Conservation (phyloP, 2,888 invertebrate genomes). For the Smittia sp. region DNA sequence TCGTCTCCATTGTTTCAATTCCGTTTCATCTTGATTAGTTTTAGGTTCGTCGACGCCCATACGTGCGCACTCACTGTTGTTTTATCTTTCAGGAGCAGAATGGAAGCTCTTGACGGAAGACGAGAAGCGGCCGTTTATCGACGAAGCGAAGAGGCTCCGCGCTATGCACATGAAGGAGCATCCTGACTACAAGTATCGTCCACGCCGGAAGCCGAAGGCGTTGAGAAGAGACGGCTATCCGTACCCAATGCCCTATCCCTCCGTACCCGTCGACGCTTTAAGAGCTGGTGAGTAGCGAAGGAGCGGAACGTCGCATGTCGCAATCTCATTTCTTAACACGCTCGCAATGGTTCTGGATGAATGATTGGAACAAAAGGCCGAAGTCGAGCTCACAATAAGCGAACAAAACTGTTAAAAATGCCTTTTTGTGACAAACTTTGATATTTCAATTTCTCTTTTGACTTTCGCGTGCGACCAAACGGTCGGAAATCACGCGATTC, state of each 20-base stretch:
- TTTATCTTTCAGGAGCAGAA: constrained; percentile 69
- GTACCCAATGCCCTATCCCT: constrained; percentile 88
- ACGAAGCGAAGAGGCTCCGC: constrained; percentile 87
- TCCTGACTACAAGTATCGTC: constrained; percentile 79
- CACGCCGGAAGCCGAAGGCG: constrained; percentile 84
- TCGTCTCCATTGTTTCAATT: constrained; percentile 35
- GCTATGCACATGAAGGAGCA: constrained; percentile 95
- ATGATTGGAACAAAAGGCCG: constrained; percentile 10
- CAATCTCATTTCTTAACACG: constrained; percentile 5
- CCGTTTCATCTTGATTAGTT: constrained; percentile 32
- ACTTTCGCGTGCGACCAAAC: background rate
- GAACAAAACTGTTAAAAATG: constrained; percentile 21
- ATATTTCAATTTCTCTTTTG: constrained; percentile 20
- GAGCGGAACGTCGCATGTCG: constrained; percentile 9
- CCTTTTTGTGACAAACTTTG: constrained; percentile 32
- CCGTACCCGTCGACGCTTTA: constrained; percentile 84
- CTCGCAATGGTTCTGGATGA: background rate
- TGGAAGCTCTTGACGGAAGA: constrained; percentile 94
- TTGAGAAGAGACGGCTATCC: constrained; percentile 86
- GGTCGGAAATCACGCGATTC: constrained; percentile 26
- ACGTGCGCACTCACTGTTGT: background rate
- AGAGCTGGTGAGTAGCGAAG: constrained; percentile 69
- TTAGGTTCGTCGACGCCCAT: constrained; percentile 20
- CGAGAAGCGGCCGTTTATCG: constrained; percentile 95
- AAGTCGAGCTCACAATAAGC: constrained; percentile 12